Evolutionary conservation across 2,888 invertebrate species (phyloP), one percentile per base, ranked within the genome.

Genomic region (Aporophyla nigra): DNA sequence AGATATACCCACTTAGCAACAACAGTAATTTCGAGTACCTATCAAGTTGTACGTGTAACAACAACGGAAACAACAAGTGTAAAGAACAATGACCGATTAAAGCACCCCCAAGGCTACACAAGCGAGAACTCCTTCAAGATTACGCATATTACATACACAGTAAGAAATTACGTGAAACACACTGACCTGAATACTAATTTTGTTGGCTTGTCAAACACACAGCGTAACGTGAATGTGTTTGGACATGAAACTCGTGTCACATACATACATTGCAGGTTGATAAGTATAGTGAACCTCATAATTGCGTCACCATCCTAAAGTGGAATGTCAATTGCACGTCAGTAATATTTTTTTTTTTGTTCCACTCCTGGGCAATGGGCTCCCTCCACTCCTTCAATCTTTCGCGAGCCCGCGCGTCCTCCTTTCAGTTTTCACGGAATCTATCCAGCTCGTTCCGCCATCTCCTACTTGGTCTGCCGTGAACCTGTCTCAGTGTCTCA

Each of bases 51-150:
- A 69, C 68, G 59, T 69, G 21, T 59, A 40, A 80, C 46, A 65
- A 53, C 33, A 33, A 59, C 24, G 21, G 46, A 71, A 76, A 72
- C 76, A 46, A 53, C 76, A 78, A 83, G 61, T 62, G 69, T 72
- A 72, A 70, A 83, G 71, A 77, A 70, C 83, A 86, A 83, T 72
- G 84, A 78, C 86, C 78, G 84, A 83, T 86, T 83, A 83, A 71
- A 61, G 67, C 71, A 77, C 24, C 53, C 65, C 49, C 53, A 40
- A 83, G 67, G 27, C 70, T 58, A 71, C 67, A 58, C 59, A 83
- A 72, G 21, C 68, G 71, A 67, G 65, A 63, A 78, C 16, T 63
- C 70, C 61, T 77, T 72, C 53, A 61, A 82, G 81, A 77, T 78
- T 62, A 72, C 72, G 71, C 59, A 54, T 68, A 75, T 73, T 72